Base-by-base conservation (phyloP, 2,797 vertebrate genomes). In the Stomatorhinus walkeri region DNA sequence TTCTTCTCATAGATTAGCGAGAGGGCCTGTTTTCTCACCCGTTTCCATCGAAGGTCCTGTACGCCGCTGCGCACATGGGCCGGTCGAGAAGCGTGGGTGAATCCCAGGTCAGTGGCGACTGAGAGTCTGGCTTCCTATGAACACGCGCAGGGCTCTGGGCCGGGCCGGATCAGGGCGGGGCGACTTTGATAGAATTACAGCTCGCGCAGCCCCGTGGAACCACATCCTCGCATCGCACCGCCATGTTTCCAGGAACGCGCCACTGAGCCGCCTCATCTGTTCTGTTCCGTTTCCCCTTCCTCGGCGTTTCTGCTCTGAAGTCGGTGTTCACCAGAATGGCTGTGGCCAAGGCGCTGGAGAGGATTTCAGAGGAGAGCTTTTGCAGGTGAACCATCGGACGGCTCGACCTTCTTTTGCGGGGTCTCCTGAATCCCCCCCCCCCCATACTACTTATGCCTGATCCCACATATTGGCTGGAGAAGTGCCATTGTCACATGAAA, bases 301-400 rank as follows among this genome's bases (percentile, higher is more conserved):
- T n/a, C 89, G 56, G 9, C 89, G 88, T 51, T 91, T 91, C 91
- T 92, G 43, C 88, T 90, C 24, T 93, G 81, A 94, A 99, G 98
- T 98, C 97, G 28, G 94, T 99, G 91, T 99, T 98, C 94, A 99
- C 98, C 89, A 96, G 98, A 95, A 98, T 98, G 97, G 98, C 98
- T 0, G 98, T 99, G 93, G 93, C 97, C 91, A 99, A 99, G 95
- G 98, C 98, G 52, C 94, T 99, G 93, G 98, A 97, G 89, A 98
- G 97, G 93, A 98, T 99, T 90, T 93, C 95, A 12, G 98, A 99
- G 46, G 91, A 94, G 51, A 96, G 95, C 89, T 99, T 99, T 93
- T 92, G 94, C 61, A 95, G 94, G 98, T 98, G 93, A 96, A 90
- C 43, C 85, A 24, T 10, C 14, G 10, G 5, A 85, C 43, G 59